Base-by-base conservation (phyloP, 2,888 invertebrate species). In the Archaeoteleia sp. region DNA sequence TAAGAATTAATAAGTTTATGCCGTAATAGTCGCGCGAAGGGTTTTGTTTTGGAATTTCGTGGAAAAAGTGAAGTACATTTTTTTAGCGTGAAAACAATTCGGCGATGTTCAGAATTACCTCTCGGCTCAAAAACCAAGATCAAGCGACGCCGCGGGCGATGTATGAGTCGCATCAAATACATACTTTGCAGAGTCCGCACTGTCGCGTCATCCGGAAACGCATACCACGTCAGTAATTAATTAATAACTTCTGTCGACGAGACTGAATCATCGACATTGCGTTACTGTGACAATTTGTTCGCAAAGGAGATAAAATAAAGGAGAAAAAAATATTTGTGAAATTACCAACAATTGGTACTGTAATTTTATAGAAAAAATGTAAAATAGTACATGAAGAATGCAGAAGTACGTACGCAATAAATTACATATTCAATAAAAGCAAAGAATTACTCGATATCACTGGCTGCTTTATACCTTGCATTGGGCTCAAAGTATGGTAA, bases 111-210 rank as follows among this genome's bases (percentile, higher is more conserved):
- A 30, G 13, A 17, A 8, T 5, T 58, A 25, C 35, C 40, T 40
- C 46, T 46, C 32, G 10, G 39, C 37, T 9, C 9, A 14, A 29
- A 43, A 34, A 46, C 10, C 14, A 23, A 55, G 55, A 49, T 55
- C 43, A 55, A 54, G 62, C 46, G 49, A 12, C 39, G 43, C 63
- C 63, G 55, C 55, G 23, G 29, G 39, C 63, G 4, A 25, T 27
- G 55, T 49, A 55, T 55, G 55, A 63, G 34, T 63, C 55, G 42
- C 39, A 32, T 35, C 42, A 54, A 43, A 63, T 49, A 49, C 48
- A 55, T 63, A n/a, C n/a, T 53, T 53, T 53, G 25, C 20, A 12
- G 0, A 43, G 48, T 48, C 20, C 9, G 10, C 32, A 12, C 17
- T 13, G 30, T 62, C 43, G 53, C 40, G 27, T 15, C 46, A 46